Evolutionary conservation across 2,113 vertebrate genomes (phyloP), one percentile per base, ranked within the genome.

Genomic region (Hemicordylus capensis): DNA sequence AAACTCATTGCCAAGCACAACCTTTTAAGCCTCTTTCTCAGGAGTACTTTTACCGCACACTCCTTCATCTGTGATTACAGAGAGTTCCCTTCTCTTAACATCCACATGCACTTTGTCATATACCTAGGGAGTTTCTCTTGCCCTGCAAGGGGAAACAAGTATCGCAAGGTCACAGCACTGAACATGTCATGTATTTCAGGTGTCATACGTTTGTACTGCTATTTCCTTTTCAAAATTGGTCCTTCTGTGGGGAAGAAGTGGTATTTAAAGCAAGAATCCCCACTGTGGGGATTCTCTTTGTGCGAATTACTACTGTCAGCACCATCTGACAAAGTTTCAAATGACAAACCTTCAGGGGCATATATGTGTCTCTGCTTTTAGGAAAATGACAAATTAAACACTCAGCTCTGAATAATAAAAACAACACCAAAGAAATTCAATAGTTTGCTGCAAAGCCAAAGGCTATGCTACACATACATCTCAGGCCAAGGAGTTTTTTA

Each of bases 1-100:
- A 48, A 67, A 44, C 80, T 66, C 54, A 20, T 58, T 67, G 88
- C 87, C 85, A 89, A 85, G 78, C 7, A 56, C 67, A 76, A 73
- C 0, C 1, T 81, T 87, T 63, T 56, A 0, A 1, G 48, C 66
- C 61, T 70, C 82, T 88, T 76, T 79, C 76, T 69, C 22, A 39
- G 37, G 51, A 89, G 12, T 73, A 14, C 46, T 84, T 86, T 89
- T 64, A 80, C 73, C 69, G 9, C 12, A 48, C 44, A 42, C n/a
- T 61, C 72, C 17, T 42, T 12, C 44, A 66, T 39, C 31, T 24
- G 22, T 61, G 56, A 1, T 42, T 79, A 6, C 14, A 24, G 8
- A 63, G 80, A 73, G 6, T 12, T 66, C 39, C 61, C 82, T 81
- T 86, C 15, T 24, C 84, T 51, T 37, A 34, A n/a, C 34, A 66